Evolutionary conservation across 2,113 vertebrate genomes (phyloP).

Genomic region (Calcarius ornatus): DNA sequence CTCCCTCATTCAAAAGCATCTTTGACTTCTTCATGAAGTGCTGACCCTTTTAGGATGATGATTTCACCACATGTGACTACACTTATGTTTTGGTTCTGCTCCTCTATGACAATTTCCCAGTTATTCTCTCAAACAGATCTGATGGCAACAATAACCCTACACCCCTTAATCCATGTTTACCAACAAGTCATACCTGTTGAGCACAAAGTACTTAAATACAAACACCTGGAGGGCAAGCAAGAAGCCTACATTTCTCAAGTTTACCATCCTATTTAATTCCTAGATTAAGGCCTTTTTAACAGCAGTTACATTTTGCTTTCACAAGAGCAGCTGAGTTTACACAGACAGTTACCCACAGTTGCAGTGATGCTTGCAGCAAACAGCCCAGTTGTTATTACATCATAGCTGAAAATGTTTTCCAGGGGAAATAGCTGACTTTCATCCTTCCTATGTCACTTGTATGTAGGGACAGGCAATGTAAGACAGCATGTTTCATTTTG

Average conservation of each 20-base stretch:
- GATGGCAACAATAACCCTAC: background rate
- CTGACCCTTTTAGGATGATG: background rate
- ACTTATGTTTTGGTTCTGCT: accelerated
- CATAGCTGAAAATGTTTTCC: background rate
- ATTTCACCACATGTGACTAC: background rate
- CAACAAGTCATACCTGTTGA: background rate
- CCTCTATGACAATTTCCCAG: background rate
- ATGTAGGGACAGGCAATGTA: background rate
- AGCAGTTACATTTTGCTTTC: background rate
- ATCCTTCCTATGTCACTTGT: background rate
- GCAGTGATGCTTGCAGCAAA: background rate
- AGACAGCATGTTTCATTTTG: background rate
- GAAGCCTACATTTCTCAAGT: background rate
- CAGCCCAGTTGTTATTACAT: background rate
- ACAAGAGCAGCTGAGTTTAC: background rate
- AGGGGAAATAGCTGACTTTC: background rate
- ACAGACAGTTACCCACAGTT: background rate
- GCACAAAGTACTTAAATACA: background rate
- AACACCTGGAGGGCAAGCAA: background rate
- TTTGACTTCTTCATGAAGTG: background rate
- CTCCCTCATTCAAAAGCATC: background rate
- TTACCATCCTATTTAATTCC: background rate
- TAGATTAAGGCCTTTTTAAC: background rate
- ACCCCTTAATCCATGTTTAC: background rate
- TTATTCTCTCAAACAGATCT: background rate